These are phyloP conservation scores for Pseudoips prasinana DNA, from an alignment of 2,888 invertebrate genomes.

Conservation along the genomic window DNA sequence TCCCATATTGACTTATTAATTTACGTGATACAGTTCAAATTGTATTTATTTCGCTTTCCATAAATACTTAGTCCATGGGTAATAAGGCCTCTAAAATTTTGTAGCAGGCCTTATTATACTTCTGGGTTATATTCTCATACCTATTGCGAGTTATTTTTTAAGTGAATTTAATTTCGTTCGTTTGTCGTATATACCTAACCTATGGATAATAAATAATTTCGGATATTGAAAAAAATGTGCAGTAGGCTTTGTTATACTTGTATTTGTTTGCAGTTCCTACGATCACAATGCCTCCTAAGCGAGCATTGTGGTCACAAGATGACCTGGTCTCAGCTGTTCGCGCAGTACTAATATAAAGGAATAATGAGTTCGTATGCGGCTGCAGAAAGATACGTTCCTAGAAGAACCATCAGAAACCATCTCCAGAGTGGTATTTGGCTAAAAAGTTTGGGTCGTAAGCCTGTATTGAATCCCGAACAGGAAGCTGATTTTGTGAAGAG, in stretches of 20 bases:
- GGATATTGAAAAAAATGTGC: too few species aligned
- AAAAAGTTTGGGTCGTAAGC: slow-evolving; percentile 29
- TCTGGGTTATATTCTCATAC: slow-evolving; percentile 6
- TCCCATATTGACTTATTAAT: slow-evolving; percentile 2
- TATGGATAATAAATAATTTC: background rate
- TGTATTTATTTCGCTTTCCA: slow-evolving; percentile 2
- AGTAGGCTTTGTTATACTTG: too few species aligned
- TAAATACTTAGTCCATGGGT: slow-evolving; percentile 6
- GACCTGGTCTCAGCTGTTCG: slow-evolving; percentile 20
- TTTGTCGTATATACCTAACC: too few species aligned
- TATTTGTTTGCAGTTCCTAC: slow-evolving; percentile 9
- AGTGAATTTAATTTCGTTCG: too few species aligned
- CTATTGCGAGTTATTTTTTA: too few species aligned
- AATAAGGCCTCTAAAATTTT: slow-evolving; percentile 19
- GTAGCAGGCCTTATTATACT: slow-evolving; percentile 18
- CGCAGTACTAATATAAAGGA: slow-evolving; percentile 28
- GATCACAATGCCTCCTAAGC: slow-evolving; percentile 21
- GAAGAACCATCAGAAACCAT: slow-evolving; percentile 33
- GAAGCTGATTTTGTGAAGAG: slow-evolving; percentile 24
- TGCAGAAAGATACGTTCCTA: slow-evolving; percentile 30
- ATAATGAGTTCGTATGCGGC: slow-evolving; percentile 20
- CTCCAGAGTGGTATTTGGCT: slow-evolving; percentile 14
- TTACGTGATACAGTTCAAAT: background rate
- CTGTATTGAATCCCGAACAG: slow-evolving; percentile 25
- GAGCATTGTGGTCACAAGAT: slow-evolving; percentile 27